Percentiles rank a stretch among this genome's conserved stretches.
Conservation (phyloP, 2,797 vertebrate genomes). For the Sebastes itinus region DNA sequence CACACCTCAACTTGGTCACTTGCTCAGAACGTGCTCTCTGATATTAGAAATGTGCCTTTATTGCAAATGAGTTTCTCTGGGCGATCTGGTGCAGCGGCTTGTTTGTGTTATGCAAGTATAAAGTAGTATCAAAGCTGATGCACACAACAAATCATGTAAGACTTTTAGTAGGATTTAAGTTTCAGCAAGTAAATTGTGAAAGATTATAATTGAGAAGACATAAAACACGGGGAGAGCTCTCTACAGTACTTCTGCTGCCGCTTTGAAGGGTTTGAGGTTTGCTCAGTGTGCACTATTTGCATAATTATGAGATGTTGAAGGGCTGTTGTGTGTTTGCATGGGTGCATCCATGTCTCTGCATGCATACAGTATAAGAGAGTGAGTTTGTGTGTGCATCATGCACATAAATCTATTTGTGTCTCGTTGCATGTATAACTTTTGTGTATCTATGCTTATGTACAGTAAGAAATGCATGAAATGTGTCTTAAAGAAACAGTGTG, state of each 20-base stretch:
- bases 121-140: background rate
- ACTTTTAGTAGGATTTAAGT: background rate
- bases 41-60: constrained; percentile 75
- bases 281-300: constrained; percentile 15
- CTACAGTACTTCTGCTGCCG: background rate
- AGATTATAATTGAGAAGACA: background rate
- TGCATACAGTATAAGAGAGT: background rate
- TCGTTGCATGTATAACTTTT: background rate
- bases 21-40: constrained; percentile 80
- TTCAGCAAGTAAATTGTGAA: constrained; percentile 9
- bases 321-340: constrained; percentile 2
- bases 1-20: constrained; percentile 85
- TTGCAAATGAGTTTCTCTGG: constrained; percentile 68
- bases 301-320: constrained; percentile 28
- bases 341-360: background rate
- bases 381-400: background rate
- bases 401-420: background rate
- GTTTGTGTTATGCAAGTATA: constrained; percentile 41
- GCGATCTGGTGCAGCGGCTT: constrained; percentile 30
- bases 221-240: background rate
- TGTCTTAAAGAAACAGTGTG: background rate
- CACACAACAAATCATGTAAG: background rate
- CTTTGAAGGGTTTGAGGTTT: constrained; percentile 24
- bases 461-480: background rate
- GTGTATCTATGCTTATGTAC: background rate